Evolutionary conservation across 2,797 vertebrate species (phyloP).

Genomic region (Oreonectes daqikongensis): DNA sequence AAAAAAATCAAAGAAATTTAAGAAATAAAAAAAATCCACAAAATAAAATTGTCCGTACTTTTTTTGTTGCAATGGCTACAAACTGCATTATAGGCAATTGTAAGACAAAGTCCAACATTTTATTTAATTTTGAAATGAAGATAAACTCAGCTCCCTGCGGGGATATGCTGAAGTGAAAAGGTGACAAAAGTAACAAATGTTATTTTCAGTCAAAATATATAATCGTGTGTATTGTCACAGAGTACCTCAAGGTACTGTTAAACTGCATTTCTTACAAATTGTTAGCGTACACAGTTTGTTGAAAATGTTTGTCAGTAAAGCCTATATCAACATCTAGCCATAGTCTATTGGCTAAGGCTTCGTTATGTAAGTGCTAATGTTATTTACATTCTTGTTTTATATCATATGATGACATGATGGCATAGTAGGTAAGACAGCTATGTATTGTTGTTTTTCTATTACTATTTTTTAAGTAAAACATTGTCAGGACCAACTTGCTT

Average conservation of each 20-base stretch:
- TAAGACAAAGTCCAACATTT: not conserved
- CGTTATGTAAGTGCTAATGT: constrained; percentile 1
- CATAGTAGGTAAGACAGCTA: not conserved
- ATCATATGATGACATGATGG: not conserved
- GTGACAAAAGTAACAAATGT: constrained; percentile 2
- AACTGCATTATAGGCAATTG: not conserved
- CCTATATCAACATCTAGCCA: not conserved
- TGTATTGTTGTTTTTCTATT: too few relatives aligned
- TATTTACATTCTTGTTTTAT: constrained; percentile 14
- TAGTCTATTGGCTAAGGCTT: not conserved
- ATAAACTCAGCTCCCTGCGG: not conserved
- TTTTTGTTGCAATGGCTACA: constrained; percentile 13
- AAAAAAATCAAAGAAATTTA: constrained; percentile 74
- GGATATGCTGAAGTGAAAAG: constrained; percentile 15
- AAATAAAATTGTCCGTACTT: constrained; percentile 59
- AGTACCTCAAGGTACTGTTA: not conserved
- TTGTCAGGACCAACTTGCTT: not conserved
- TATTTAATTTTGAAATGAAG: not conserved
- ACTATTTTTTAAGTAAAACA: too few relatives aligned
- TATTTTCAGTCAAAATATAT: constrained; percentile 43
- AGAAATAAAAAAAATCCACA: constrained; percentile 79
- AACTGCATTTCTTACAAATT: constrained; percentile 13
- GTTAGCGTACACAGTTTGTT: constrained; percentile 9
- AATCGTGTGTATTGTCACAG: not conserved
- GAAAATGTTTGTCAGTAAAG: not conserved